phyloP scores from a whole-genome alignment of 1,140 invertebrate genomes.

The Drosophila sturtevanti region DNA sequence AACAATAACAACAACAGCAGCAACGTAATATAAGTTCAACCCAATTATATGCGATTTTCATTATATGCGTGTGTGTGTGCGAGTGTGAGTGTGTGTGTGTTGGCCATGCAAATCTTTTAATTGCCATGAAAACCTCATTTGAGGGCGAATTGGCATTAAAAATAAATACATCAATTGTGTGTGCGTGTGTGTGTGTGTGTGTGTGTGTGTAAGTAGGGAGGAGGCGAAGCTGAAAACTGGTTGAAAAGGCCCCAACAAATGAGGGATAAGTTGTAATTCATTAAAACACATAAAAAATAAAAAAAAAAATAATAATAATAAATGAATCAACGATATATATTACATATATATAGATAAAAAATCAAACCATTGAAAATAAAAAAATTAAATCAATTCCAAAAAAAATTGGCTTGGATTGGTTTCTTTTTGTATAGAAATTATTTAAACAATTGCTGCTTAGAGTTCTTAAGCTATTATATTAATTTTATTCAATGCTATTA shows the following conservation, averaged over 20 bases:
- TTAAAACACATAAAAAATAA: neutral
- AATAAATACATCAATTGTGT: constrained; percentile 69
- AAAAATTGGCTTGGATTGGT: too few species aligned
- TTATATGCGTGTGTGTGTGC: neutral
- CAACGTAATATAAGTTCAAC: constrained; percentile 51
- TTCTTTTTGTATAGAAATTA: too few species aligned
- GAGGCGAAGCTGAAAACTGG: constrained; percentile 15
- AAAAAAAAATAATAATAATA: neutral
- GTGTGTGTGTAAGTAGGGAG: constrained; percentile 9
- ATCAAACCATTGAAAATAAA: neutral
- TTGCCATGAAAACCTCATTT: constrained; percentile 77
- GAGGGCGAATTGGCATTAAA: constrained; percentile 67
- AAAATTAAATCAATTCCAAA: too few species aligned
- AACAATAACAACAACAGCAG: too few species aligned
- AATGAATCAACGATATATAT: neutral
- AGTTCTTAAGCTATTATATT: too few species aligned
- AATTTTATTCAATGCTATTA: too few species aligned
- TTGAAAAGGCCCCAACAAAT: constrained; percentile 35
- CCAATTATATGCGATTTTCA: constrained; percentile 69
- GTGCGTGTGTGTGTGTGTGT: constrained; percentile 31
- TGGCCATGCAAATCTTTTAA: constrained; percentile 70
- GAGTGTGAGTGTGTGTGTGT: constrained; percentile 42
- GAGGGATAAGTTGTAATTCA: constrained; percentile 9
- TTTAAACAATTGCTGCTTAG: too few species aligned
- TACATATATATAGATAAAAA: neutral